Percentiles rank a stretch among this genome's conserved stretches.
These are phyloP conservation scores for Tympanoctomys barrerae DNA, from an alignment of 2,797 vertebrate species.

Conservation along the genomic window DNA sequence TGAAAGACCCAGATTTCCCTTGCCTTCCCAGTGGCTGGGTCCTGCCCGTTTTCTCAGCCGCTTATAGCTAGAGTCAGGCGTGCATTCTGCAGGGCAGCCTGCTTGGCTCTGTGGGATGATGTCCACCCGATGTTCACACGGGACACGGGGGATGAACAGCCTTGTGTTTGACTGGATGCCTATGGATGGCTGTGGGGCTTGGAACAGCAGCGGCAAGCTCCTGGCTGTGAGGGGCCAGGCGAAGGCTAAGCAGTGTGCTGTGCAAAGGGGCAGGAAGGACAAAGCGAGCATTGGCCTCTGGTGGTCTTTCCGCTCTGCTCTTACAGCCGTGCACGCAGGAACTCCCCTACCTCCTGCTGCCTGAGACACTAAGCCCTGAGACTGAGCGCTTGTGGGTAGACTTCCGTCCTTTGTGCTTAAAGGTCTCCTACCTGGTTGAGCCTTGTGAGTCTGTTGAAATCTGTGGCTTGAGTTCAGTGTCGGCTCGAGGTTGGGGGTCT, in stretches of 20 bases:
- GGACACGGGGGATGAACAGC: not conserved
- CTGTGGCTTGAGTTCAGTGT: not conserved
- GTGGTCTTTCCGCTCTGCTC: not conserved
- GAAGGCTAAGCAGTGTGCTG: not conserved
- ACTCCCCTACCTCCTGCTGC: not conserved
- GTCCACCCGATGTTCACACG: not conserved
- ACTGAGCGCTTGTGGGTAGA: not conserved
- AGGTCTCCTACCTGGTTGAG: not conserved
- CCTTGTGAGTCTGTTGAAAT: not conserved
- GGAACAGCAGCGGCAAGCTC: not conserved
- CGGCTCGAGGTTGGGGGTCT: not conserved
- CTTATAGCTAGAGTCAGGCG: not conserved
- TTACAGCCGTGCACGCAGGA: not conserved
- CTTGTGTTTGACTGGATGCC: not conserved
- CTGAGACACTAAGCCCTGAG: not conserved
- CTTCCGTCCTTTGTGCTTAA: not conserved
- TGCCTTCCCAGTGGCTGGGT: not conserved
- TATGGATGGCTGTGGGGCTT: not conserved
- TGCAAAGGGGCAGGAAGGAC: not conserved
- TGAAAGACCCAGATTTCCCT: not conserved
- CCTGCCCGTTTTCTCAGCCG: not conserved
- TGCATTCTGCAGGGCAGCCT: not conserved
- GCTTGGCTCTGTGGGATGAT: not conserved
- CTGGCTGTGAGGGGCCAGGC: not conserved
- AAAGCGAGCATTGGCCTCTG: not conserved